Conservation (phyloP, 2,888 invertebrate genomes). For the Metopia argyrocephala region DNA sequence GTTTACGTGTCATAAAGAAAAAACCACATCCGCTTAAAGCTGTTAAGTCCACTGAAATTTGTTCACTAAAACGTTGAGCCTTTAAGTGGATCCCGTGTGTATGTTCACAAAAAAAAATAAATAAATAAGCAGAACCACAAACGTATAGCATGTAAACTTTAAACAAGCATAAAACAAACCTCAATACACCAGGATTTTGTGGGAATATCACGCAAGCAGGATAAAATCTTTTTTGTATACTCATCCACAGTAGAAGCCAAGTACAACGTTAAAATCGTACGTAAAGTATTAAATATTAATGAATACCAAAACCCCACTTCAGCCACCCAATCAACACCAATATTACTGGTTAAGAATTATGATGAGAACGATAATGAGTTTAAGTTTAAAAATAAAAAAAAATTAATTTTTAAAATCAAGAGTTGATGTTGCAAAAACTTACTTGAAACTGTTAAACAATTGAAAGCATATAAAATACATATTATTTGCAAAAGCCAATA, state of each 20-base stretch:
- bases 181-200: slow-evolving; percentile 78
- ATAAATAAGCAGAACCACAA: neutral
- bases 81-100: slow-evolving; percentile 62
- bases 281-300: slow-evolving; percentile 79
- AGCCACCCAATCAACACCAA: slow-evolving; percentile 76
- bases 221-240: slow-evolving; percentile 79
- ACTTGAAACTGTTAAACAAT: slow-evolving; percentile 81
- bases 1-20: slow-evolving; percentile 74
- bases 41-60: slow-evolving; percentile 72
- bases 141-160: neutral
- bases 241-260: slow-evolving; percentile 80
- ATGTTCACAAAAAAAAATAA: slow-evolving; percentile 6
- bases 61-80: slow-evolving; percentile 74
- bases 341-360: slow-evolving; percentile 67
- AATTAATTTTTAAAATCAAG: neutral
- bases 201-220: slow-evolving; percentile 78
- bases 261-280: slow-evolving; percentile 80
- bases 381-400: neutral
- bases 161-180: slow-evolving; percentile 68
- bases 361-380: neutral
- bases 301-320: slow-evolving; percentile 81
- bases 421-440: slow-evolving; percentile 39
- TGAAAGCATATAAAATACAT: slow-evolving; percentile 88
- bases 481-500: slow-evolving; percentile 85
- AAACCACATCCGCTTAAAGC: slow-evolving; percentile 75